Evolutionary conservation across 2,888 invertebrate genomes (phyloP), one percentile per base, ranked within the genome.

Genomic region (Oscheius sp.): DNA sequence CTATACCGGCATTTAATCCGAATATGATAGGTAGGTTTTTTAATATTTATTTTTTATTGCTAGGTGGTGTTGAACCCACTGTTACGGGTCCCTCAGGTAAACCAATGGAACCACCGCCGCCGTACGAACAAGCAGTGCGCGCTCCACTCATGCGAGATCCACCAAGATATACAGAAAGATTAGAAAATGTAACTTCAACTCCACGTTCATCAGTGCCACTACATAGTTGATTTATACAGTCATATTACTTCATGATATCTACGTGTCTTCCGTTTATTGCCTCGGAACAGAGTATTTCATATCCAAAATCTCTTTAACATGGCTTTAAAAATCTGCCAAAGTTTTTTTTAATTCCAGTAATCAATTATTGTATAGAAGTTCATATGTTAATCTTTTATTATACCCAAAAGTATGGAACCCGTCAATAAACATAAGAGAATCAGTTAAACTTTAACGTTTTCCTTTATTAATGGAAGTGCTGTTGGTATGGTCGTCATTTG

Each of bases 1-100:
- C 80, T 2, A 78, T 80, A 28, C 80, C 80, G 2, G 75, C 76
- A 0, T 80, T 80, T 66, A 80, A 80, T 67, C 80, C 80, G 1
- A 17, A 71, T 4, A 76, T 78, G 76, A 74, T 80, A 24, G 78
- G 75, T 67, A 14, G 22, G 66, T 30, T 36, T 36, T 20, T 45
- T 33, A 5, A 12, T 26, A 26, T 38, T 54, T 44, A 9, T 20
- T 4, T 28, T 44, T 54, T 20, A 26, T 3, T 17, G 36, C 67
- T 47, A 76, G 75, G 76, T 5, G 76, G 76, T 8, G 76, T 76
- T 12, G 76, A 76, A 6, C 69, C 72, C 4, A 3, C 56, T 4
- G 44, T 20, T 14, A 32, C 22, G 2, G 30, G 17, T 3, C 5
- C 47, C 12, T 30, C 17, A 26, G n/a, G 14, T 20, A 67, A 68